These are phyloP conservation scores for Plebejus melissa DNA, from an alignment of 2,888 invertebrate species.

Conservation along the genomic window DNA sequence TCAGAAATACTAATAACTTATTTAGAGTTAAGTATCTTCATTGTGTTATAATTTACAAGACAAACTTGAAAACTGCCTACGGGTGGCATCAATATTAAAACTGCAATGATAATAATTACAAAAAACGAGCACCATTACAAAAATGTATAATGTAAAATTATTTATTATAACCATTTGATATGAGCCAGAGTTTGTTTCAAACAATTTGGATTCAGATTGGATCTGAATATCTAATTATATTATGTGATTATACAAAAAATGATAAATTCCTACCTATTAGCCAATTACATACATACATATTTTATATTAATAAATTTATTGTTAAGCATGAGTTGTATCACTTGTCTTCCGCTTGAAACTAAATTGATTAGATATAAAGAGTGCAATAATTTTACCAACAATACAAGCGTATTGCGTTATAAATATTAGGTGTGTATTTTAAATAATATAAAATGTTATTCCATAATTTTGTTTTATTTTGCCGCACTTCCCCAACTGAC, in stretches of 20 bases:
- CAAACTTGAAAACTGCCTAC: not conserved
- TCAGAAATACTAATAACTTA: not conserved
- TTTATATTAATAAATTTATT: not conserved
- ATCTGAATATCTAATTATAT: not conserved
- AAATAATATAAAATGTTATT: constrained; percentile 76
- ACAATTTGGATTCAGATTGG: not conserved
- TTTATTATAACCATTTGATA: not conserved
- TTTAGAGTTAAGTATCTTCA: not conserved
- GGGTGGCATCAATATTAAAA: not conserved
- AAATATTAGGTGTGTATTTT: constrained; percentile 76
- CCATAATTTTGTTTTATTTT: constrained; percentile 51
- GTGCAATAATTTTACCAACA: constrained; percentile 66
- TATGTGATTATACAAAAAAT: not conserved
- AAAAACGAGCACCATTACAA: not conserved
- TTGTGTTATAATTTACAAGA: not conserved
- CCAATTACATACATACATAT: not conserved
- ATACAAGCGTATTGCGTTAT: constrained; percentile 67
- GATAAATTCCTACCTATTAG: not conserved
- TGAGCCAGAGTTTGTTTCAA: not conserved
- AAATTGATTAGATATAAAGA: constrained; percentile 49
- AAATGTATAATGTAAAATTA: not conserved
- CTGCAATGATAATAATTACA: not conserved
- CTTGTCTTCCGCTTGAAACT: constrained; percentile 27
- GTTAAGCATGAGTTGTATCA: constrained; percentile 10
- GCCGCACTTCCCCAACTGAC: not conserved